Evolutionary conservation across 2,888 invertebrate genomes (phyloP), one percentile per base, ranked within the genome.

Genomic region (Hypomecis punctinalis): DNA sequence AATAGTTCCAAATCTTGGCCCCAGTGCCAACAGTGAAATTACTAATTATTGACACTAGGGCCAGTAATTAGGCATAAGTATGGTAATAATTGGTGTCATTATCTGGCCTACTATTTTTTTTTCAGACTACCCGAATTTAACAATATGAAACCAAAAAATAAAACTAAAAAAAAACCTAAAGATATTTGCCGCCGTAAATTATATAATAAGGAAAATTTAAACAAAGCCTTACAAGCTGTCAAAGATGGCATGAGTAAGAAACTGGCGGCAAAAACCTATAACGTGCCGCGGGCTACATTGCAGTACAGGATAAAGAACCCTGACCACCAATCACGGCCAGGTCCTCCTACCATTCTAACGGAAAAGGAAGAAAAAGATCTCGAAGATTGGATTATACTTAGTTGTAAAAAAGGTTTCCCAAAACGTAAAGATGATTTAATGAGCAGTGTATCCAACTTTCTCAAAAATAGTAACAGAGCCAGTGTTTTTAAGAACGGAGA

Each of bases 401-500:
- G 56, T 48, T 47, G 60, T 42, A 42, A 36, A 61, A 66, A 62
- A 59, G 66, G 66, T 5, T 61, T 66, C 33, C 66, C 61, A 54
- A 56, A 48, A 51, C 13, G 61, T 5, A 66, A 66, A 59, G 40
- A 59, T 10, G 66, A 66, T 51, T 9, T 66, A 7, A 56, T 61
- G 3, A 42, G 9, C 5, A 66, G 66, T 59, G 66, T 66, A 42
- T 6, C 52, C 35, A 36, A 55, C 6, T 66, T 62, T 54, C 48
- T 66, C 5, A 59, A 66, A 3, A 57, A 54, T n/a, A 49, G 11
- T 57, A 23, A 11, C n/a, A 55, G 48, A 6, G 35, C 33, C 0
- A 48, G 35, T 35, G 5, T 5, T 10, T 48, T 48, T 6, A 48
- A 10, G 35, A 35, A 48, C 0, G 48, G 48, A 0, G 35, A 48